Base-by-base conservation (phyloP, 2,888 invertebrate genomes). In the Dolichomitus sp. region DNA sequence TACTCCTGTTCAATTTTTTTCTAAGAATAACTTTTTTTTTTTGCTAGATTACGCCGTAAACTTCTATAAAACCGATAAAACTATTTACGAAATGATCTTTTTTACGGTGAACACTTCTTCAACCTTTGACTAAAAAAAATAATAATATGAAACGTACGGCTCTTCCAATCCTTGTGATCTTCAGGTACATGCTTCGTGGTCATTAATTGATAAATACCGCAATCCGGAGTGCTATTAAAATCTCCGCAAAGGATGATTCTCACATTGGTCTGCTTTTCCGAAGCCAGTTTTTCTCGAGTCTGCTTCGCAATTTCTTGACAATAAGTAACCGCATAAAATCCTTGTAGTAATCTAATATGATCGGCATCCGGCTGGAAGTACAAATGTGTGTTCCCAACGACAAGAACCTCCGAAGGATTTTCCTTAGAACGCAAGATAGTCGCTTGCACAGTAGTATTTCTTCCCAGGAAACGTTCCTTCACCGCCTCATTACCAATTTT, bases 291-390 rank as follows among this genome's bases (percentile, higher is more conserved):
- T 73, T 91, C 87, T 75, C 94, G 93, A 11, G 95, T 85, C 70
- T 93, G 89, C 30, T 93, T 93, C 17, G 95, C 94, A 37, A 97
- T 87, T 89, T 96, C 93, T 87, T 96, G 95, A 30, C 98, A 90
- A 94, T 97, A 97, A 54, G 95, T 94, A 85, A 98, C 95, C 30
- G 96, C 95, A 84, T 97, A 95, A 40, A 96, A 97, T 40, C 96
- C 96, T 95, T 99, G 99, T 27, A 99, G 92, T 4, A 99, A 94
- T 83, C 99, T 95, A 87, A 99, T 97, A 90, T 98, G 98, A 93
- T 98, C 97, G 6, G 99, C 97, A 93, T 97, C 96, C 0, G 98
- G 98, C 92, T 98, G 98, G 90, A 98, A 99, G 94, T 98, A 99
- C 65, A 99, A 95, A 94, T 99, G 99, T 1, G 98, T 98, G 91